Percentiles rank a stretch among this genome's conserved stretches.
These are phyloP conservation scores for Ophonus ardosiacus DNA, from an alignment of 2,888 invertebrate genomes.

Conservation along the genomic window DNA sequence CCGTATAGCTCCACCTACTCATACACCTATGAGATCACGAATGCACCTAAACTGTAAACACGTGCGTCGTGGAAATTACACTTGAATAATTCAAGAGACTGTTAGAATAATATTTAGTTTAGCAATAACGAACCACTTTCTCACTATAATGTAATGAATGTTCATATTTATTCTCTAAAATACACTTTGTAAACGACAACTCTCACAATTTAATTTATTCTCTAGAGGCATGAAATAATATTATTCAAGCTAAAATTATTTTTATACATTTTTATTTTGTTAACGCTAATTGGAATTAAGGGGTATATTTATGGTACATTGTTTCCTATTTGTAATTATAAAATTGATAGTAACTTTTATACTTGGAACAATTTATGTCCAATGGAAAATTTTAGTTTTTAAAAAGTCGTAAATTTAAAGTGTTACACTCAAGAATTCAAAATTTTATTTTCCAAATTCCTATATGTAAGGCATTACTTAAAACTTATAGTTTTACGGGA, in stretches of 20 bases:
- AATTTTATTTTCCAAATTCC: too few relatives aligned
- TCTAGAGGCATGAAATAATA: neutral
- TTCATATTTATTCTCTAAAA: constrained; percentile 3
- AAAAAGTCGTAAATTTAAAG: too few relatives aligned
- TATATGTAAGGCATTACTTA: too few relatives aligned
- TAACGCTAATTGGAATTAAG: too few relatives aligned
- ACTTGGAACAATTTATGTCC: too few relatives aligned
- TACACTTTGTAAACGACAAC: neutral
- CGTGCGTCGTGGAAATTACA: constrained; percentile 12
- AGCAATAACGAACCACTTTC: neutral
- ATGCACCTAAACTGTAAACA: constrained; percentile 1
- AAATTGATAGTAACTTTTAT: too few relatives aligned
- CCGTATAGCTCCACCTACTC: neutral
- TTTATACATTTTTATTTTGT: neutral
- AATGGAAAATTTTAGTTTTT: too few relatives aligned
- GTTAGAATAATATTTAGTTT: constrained; percentile 40
- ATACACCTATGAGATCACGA: neutral
- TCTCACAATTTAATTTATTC: neutral
- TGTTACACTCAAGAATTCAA: too few relatives aligned
- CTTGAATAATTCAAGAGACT: constrained; percentile 30
- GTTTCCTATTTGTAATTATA: too few relatives aligned
- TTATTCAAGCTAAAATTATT: neutral
- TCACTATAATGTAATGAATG: constrained; percentile 19
- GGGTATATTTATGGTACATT: too few relatives aligned
- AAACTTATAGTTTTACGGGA: too few relatives aligned